phyloP scores from a whole-genome alignment of 1,140 invertebrate species.

The Danaus melanippus region DNA sequence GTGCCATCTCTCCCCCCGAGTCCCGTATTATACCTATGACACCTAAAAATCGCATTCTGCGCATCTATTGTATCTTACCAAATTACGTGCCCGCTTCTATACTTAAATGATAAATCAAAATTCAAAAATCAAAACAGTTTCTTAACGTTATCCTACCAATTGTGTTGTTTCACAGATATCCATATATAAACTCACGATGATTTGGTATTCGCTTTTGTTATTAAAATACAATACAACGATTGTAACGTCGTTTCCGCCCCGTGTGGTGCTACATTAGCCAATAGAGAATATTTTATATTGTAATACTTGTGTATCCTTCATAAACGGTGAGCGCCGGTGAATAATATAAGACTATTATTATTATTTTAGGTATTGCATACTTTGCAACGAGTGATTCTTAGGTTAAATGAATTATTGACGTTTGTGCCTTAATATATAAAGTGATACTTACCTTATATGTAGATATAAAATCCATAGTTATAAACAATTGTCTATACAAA shows the following conservation, averaged over 20 bases:
- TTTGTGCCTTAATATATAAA: constrained; percentile 58
- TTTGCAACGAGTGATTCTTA: constrained; percentile 30
- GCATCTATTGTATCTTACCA: no score
- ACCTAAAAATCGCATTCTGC: no score
- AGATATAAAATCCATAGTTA: constrained; percentile 12
- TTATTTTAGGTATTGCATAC: constrained; percentile 29
- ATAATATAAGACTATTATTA: constrained; percentile 42
- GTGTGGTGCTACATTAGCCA: constrained; percentile 26
- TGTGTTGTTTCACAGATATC: no score
- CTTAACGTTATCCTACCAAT: no score
- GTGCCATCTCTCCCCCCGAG: no score
- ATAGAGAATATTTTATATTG: constrained; percentile 11
- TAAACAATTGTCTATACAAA: no score
- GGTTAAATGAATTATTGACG: constrained; percentile 29
- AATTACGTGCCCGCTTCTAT: no score
- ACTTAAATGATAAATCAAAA: no score
- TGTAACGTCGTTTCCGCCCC: constrained; percentile 15
- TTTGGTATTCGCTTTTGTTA: constrained; percentile 18
- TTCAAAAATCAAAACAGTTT: no score
- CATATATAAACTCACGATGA: no score
- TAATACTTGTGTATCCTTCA: constrained; percentile 2
- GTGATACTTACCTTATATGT: constrained; percentile 35
- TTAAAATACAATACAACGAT: constrained; percentile 29
- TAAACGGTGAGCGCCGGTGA: constrained; percentile 18
- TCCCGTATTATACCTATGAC: no score